phyloP scores from a whole-genome alignment of 1,140 invertebrate genomes.

The Rhopalosiphum padi region DNA sequence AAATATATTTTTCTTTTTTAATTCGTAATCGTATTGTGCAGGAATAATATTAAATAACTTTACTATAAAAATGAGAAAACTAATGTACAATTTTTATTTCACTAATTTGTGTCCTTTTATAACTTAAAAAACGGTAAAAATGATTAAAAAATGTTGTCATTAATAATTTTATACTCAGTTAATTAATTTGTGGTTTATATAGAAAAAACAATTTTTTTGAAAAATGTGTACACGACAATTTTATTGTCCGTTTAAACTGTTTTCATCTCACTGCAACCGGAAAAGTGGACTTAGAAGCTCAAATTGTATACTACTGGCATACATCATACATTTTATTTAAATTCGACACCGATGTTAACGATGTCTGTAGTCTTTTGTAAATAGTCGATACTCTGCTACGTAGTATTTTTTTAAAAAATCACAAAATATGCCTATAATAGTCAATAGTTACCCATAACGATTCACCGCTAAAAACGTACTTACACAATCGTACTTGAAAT shows the following conservation, averaged over 20 bases:
- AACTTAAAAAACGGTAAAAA: too few species aligned
- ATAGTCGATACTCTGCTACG: too few species aligned
- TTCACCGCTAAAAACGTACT: neutral
- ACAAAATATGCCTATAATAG: too few species aligned
- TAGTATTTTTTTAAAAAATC: too few species aligned
- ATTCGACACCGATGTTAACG: neutral
- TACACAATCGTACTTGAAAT: neutral
- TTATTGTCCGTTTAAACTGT: neutral
- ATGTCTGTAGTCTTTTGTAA: neutral
- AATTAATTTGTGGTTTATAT: too few species aligned
- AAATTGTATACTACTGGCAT: neutral
- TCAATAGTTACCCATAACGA: too few species aligned
- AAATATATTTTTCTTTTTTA: neutral
- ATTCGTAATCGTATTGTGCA: neutral
- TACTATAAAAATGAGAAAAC: neutral
- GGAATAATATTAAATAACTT: neutral
- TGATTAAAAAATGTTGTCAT: too few species aligned
- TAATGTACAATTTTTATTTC: neutral
- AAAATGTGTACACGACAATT: neutral
- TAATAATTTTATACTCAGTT: too few species aligned
- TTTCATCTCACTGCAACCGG: neutral
- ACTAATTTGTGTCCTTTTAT: neutral
- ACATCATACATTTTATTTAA: neutral
- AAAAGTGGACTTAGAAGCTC: neutral
- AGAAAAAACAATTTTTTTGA: neutral